A percentile compares a stretch with the other conserved stretches of the same genome.
Conservation (phyloP, 2,797 vertebrate species). For the Phoebastria nigripes region DNA sequence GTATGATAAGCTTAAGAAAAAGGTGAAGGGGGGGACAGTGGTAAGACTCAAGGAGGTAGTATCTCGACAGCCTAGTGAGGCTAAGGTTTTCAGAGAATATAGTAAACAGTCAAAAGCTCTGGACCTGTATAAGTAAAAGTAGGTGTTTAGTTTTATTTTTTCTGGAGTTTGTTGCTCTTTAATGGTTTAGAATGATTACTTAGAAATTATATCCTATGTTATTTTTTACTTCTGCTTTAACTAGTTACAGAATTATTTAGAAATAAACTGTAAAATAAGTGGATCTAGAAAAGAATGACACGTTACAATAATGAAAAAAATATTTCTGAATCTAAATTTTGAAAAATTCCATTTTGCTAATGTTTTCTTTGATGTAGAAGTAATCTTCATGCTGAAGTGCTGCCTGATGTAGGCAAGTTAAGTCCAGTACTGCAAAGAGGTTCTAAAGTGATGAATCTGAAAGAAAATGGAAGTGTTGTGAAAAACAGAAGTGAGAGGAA, state of each 20-base stretch:
- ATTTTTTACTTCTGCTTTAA: neutral
- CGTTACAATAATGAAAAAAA: neutral
- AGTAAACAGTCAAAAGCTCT: neutral
- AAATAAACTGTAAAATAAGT: neutral
- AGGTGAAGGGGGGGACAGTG: neutral
- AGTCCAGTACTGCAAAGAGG: neutral
- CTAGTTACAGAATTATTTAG: neutral
- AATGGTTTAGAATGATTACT: neutral
- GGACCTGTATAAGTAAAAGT: neutral
- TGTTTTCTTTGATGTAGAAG: neutral
- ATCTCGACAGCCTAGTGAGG: neutral
- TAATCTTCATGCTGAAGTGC: neutral
- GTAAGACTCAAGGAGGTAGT: neutral
- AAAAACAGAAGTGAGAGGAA: constrained; percentile 76
- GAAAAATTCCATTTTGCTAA: neutral
- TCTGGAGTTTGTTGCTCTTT: neutral
- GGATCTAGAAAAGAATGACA: neutral
- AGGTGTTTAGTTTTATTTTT: neutral
- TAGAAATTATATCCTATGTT: neutral
- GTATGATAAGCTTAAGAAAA: neutral
- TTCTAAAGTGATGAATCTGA: constrained; percentile 68
- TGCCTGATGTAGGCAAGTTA: constrained; percentile 42
- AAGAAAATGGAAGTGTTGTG: constrained; percentile 58
- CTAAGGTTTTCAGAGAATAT: neutral
- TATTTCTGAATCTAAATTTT: neutral